Conservation (phyloP, 2,113 vertebrate genomes). For the Psittacula cyanocephala region DNA sequence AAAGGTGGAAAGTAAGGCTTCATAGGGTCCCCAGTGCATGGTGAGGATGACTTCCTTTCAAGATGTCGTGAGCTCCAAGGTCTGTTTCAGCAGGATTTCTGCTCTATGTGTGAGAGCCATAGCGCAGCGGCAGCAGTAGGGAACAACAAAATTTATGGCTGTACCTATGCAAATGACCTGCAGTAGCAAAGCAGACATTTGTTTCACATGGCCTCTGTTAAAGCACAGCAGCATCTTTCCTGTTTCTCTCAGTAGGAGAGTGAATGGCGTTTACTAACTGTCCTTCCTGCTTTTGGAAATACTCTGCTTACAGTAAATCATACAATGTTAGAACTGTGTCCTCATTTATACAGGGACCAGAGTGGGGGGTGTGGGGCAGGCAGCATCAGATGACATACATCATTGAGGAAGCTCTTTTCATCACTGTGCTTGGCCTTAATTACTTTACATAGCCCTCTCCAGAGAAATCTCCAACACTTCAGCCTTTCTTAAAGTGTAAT, state of each 20-base stretch:
- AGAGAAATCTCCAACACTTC: background rate
- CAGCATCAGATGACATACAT: background rate
- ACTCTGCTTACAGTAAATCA: background rate
- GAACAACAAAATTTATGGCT: background rate
- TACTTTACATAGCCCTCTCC: background rate
- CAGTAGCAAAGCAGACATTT: constrained; percentile 6
- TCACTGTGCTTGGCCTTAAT: constrained; percentile 31
- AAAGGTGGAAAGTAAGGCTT: background rate
- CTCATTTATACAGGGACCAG: background rate
- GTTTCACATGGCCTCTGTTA: background rate
- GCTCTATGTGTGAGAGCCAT: background rate
- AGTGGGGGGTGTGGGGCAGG: background rate
- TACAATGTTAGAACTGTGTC: background rate
- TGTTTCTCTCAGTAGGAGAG: background rate
- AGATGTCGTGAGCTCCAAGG: background rate
- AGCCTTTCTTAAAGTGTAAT: background rate
- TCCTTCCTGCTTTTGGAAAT: background rate
- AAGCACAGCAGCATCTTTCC: background rate
- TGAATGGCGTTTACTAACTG: background rate
- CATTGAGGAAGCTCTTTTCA: background rate
- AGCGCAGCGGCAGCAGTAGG: background rate
- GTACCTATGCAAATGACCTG: constrained; percentile 42
- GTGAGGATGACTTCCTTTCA: background rate
- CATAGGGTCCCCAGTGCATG: background rate
- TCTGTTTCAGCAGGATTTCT: background rate